phyloP scores from a whole-genome alignment of 2,113 vertebrate species.

The Naja naja region DNA sequence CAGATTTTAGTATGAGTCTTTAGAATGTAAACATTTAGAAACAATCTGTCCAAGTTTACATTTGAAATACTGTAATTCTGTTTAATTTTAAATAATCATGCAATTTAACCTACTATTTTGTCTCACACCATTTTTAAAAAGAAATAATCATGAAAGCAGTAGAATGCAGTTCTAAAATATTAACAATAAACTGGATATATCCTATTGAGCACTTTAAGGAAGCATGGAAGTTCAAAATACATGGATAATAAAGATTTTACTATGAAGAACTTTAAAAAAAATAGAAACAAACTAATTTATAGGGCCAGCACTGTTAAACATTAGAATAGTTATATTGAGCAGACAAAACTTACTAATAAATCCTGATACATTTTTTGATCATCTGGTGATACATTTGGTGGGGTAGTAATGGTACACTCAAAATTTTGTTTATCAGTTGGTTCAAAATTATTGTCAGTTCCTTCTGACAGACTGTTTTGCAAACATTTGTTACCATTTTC shows the following conservation, averaged over 20 bases:
- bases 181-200: background rate
- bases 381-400: slow-evolving; percentile 43
- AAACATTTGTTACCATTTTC: slow-evolving; percentile 69
- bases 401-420: background rate
- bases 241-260: background rate
- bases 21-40: background rate
- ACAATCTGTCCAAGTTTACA: background rate
- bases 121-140: background rate
- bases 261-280: background rate
- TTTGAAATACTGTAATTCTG: background rate
- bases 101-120: background rate
- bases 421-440: slow-evolving; percentile 28
- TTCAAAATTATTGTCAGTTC: slow-evolving; percentile 49
- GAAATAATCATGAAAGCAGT: background rate
- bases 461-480: slow-evolving; percentile 61
- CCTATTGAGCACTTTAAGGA: background rate
- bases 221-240: background rate
- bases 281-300: background rate
- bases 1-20: background rate
- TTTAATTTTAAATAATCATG: background rate
- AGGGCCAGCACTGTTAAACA: background rate
- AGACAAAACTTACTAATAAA: slow-evolving; percentile 72
- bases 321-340: background rate
- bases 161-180: background rate
- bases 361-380: slow-evolving; percentile 79